phyloP scores from a whole-genome alignment of 2,113 vertebrate genomes.

The Amazona guildingii region DNA sequence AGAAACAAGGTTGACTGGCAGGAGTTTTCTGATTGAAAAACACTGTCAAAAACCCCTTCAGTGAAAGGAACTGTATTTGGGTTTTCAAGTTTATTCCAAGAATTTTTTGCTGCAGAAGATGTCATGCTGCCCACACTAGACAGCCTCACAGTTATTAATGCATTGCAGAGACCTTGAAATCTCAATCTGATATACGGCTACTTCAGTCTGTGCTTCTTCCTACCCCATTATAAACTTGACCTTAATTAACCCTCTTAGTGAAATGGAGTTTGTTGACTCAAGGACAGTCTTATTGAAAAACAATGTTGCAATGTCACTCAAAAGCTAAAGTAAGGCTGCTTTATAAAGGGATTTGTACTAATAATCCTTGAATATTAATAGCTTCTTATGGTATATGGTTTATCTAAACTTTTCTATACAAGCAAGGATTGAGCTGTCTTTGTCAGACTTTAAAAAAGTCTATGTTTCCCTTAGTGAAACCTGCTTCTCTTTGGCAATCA shows the following conservation, averaged over 20 bases:
- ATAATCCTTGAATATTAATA: constrained; percentile 67
- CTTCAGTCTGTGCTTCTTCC: constrained; percentile 45
- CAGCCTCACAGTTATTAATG: constrained; percentile 21
- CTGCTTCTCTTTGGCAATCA: neutral
- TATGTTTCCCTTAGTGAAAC: neutral
- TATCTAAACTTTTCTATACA: constrained; percentile 48
- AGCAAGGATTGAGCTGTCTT: constrained; percentile 16
- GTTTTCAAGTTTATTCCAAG: neutral
- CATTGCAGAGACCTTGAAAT: constrained; percentile 35
- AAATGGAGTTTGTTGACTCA: constrained; percentile 68
- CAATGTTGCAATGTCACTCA: constrained; percentile 53
- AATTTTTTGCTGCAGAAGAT: neutral
- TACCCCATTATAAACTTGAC: constrained; percentile 64
- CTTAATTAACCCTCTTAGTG: constrained; percentile 75
- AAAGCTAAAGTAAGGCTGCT: constrained; percentile 45
- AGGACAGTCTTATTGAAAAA: constrained; percentile 65
- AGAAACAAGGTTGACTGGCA: neutral
- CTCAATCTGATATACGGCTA: constrained; percentile 26
- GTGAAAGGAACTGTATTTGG: neutral
- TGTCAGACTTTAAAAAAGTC: neutral
- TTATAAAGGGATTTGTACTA: constrained; percentile 67
- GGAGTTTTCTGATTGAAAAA: neutral
- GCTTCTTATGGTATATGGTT: constrained; percentile 23
- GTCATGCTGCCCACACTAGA: neutral
- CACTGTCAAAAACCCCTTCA: neutral